A percentile compares a stretch with the other conserved stretches of the same genome.
Evolutionary conservation across 2,113 vertebrate genomes (phyloP).

Genomic region (Urocolius indicus): DNA sequence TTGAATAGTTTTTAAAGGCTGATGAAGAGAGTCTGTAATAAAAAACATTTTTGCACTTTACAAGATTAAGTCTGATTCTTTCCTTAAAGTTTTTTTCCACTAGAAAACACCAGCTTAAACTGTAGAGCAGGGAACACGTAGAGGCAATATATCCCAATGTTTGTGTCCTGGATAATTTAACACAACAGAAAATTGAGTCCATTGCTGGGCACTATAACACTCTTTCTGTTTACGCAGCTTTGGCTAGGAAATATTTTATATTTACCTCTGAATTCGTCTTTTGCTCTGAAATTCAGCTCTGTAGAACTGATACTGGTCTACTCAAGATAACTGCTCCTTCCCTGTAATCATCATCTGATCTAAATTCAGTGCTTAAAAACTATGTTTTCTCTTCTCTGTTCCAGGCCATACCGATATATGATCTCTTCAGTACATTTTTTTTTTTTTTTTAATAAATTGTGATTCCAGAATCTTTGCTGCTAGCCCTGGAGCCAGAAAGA

Average conservation of each 20-base stretch:
- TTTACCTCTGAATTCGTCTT: neutral
- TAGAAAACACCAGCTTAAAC: neutral
- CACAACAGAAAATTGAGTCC: fast-evolving
- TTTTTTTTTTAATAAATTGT: neutral
- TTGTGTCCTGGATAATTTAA: neutral
- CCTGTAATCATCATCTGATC: neutral
- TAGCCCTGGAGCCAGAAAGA: neutral
- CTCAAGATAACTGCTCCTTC: neutral
- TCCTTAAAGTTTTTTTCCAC: neutral
- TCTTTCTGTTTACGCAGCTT: neutral
- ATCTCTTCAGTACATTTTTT: neutral
- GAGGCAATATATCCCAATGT: neutral
- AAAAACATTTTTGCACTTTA: neutral
- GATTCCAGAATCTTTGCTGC: neutral
- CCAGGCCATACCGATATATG: neutral
- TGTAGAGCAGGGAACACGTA: neutral
- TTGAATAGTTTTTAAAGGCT: neutral
- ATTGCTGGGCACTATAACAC: neutral
- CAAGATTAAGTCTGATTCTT: neutral
- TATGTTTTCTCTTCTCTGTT: neutral
- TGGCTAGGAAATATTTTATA: neutral
- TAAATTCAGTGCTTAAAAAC: neutral
- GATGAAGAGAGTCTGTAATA: neutral
- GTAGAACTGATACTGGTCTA: neutral
- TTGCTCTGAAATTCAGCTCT: neutral